These are phyloP conservation scores for Helicoverpa assulta DNA, from an alignment of 2,888 invertebrate species.

Conservation along the genomic window DNA sequence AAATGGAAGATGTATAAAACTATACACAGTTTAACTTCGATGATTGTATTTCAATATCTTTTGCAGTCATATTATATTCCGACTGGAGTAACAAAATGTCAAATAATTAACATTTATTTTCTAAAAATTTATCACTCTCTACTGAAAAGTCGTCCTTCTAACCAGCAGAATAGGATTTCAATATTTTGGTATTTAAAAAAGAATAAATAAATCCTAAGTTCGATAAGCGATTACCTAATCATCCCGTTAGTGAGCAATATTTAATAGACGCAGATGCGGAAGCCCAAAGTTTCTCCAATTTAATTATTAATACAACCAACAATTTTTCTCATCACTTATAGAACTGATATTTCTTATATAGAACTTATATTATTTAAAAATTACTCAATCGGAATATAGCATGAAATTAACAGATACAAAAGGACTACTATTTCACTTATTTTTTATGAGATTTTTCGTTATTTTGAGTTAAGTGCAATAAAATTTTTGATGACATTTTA, in stretches of 20 bases:
- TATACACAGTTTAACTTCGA: conserved; percentile 54
- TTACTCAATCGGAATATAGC: conserved; percentile 38
- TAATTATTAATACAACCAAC: conserved; percentile 30
- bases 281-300: conserved; percentile 13
- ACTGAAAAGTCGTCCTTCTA: background rate
- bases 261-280: background rate
- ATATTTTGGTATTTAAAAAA: background rate
- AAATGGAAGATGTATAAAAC: conserved; percentile 56
- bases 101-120: too few relatives aligned
- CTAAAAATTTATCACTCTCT: too few relatives aligned
- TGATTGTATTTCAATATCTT: conserved; percentile 42
- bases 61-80: conserved; percentile 41
- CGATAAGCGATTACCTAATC: background rate
- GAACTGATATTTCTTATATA: background rate
- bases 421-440: conserved; percentile 25
- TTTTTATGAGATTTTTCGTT: background rate
- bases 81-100: conserved; percentile 21
- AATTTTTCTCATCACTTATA: background rate
- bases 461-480: background rate
- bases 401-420: conserved; percentile 34
- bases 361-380: too few relatives aligned
- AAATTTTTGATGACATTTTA: background rate
- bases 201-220: background rate
- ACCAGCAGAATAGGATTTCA: background rate
- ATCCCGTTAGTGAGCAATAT: background rate